Base-by-base conservation (phyloP, 2,797 vertebrate species). In the Aeoliscus strigatus region DNA sequence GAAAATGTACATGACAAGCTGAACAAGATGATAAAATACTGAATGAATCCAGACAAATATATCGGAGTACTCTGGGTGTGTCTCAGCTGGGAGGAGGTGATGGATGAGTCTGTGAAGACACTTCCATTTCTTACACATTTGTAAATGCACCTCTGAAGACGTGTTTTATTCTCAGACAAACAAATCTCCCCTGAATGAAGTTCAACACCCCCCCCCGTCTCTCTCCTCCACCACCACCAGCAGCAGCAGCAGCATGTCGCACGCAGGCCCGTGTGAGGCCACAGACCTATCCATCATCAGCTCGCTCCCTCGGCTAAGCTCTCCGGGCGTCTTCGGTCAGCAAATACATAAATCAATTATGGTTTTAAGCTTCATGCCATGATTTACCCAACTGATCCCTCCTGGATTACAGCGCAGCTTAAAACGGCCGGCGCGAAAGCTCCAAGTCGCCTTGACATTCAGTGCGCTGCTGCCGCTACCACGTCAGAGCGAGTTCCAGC, bases 321-420 rank as follows among this genome's bases (percentile, higher is more conserved):
- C 80, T 83, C 68, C 57, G 70, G 83, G 79, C 70, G 74, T 87
- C 85, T 87, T 82, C 54, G 77, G 84, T 88, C 87, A 86, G 85
- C 80, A 87, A 87, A 89, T 87, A 86, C 85, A 88, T 88, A 85
- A 89, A 90, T 88, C 87, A 89, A 88, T 89, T 88, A 89, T 86
- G 83, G 84, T 87, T 88, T 88, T 87, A 87, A 89, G 85, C 84
- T 87, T 87, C 81, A 79, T 83, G 81, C 79, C 74, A 73, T 78
- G 85, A 86, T 88, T 88, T 87, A 87, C 81, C 75, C 84, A 81
- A 84, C 85, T 83, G 82, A 89, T 87, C 86, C 81, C 73, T 68
- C 72, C 66, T 74, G 85, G 87, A 88, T 89, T 88, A 88, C 84
- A 79, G 80, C 59, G 58, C 10, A 49, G 81, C 75, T 86, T 84